Evolutionary conservation across 2,888 invertebrate species (phyloP), one percentile per base, ranked within the genome.

Genomic region (Drosophila bunnanda): DNA sequence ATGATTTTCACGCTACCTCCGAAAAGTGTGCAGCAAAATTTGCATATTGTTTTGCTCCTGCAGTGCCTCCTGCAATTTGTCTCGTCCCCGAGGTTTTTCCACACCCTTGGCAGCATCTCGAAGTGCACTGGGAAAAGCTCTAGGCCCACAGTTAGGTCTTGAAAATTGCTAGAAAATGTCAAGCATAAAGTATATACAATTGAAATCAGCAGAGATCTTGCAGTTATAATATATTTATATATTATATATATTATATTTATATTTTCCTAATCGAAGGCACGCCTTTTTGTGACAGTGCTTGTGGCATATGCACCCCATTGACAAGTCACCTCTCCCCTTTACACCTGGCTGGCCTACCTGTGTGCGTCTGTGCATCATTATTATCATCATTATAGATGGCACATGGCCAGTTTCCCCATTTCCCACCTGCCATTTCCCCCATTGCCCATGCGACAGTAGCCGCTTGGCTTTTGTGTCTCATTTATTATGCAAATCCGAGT

Each of bases 1-100:
- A 85, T 88, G 88, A 86, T 88, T 83, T 83, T 88, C 87, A 88
- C 89, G 89, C 83, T 83, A 81, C 73, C 81, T 70, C 79, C 84
- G 70, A 83, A 83, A 82, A 82, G 89, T 81, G 87, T 88, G 89
- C 88, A 89, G 80, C 83, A 67, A 76, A 89, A 88, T 89, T 87
- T 84, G 80, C 82, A 89, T 89, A 81, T 82, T 88, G 79, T 82
- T 85, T 84, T 80, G 78, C 72, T 75, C 54, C 41, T 46, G 52
- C 60, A 39, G 28, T 32, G 53, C 34, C 61, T 22, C 46, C 59
- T 32, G 75, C 76, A 74, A 75, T 75, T 75, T 67, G 66, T 62
- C 48, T 41, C 39, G 36, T 39, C 9, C 61, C 61, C 72, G 6
- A n/a, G 50, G 30, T 22, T 41, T 22, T 30, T 57, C 10, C 4